A percentile compares a stretch with the other conserved stretches of the same genome.
Conservation (phyloP, 2,797 vertebrate species). For the Tragelaphus eurycerus region DNA sequence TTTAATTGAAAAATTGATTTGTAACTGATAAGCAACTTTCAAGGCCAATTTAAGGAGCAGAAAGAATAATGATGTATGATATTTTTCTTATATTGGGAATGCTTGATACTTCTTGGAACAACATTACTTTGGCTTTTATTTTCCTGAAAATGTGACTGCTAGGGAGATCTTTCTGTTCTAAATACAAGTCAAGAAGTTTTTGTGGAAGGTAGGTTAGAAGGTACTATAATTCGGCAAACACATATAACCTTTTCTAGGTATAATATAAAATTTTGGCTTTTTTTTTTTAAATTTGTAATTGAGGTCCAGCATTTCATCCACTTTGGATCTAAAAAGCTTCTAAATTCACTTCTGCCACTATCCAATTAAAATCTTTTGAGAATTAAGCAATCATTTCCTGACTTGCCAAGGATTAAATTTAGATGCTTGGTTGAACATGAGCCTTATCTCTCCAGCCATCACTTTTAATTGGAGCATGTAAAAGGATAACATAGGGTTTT, state of each 20-base stretch:
- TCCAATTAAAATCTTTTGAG: conserved; percentile 74
- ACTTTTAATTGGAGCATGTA: conserved; percentile 80
- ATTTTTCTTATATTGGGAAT: conserved; percentile 32
- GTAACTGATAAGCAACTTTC: conserved; percentile 49
- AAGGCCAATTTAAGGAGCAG: conserved; percentile 38
- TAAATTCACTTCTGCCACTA: conserved; percentile 80
- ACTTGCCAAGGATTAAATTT: conserved; percentile 73
- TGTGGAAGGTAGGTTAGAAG: neutral
- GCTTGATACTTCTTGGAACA: conserved; percentile 28
- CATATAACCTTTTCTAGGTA: neutral
- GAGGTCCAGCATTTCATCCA: conserved; percentile 61
- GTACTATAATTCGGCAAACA: conserved; percentile 2
- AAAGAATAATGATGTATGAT: conserved; percentile 34
- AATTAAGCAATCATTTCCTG: conserved; percentile 80
- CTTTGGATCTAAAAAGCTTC: conserved; percentile 70
- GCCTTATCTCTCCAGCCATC: conserved; percentile 78
- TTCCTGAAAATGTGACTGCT: conserved; percentile 61
- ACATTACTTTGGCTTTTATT: conserved; percentile 48
- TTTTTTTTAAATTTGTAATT: conserved; percentile 36
- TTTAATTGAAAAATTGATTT: neutral
- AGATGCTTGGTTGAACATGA: conserved; percentile 74
- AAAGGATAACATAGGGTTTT: conserved; percentile 75
- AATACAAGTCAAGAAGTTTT: conserved; percentile 25
- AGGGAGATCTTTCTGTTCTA: conserved; percentile 56
- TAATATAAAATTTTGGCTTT: conserved; percentile 46